Percentiles rank a stretch among this genome's conserved stretches.
Conservation (phyloP, 2,888 invertebrate genomes). For the Diplazon laetatorius region DNA sequence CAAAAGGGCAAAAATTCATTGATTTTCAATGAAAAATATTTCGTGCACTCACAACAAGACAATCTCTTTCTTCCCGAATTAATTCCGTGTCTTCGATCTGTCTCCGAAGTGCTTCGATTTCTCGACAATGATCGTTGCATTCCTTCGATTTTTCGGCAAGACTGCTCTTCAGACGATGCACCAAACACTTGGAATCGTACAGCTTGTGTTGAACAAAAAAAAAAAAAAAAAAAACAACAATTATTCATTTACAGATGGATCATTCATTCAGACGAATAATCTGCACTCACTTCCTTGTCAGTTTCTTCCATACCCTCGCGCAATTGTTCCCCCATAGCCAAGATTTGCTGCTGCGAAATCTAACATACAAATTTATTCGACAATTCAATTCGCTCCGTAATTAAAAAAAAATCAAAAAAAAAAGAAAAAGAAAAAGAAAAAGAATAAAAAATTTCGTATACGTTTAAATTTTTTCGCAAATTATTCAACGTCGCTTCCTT, state of each 20-base stretch:
- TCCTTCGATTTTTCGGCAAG: constrained; percentile 67
- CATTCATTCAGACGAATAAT: not conserved
- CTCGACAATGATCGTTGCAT: constrained; percentile 65
- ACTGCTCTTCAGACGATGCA: constrained; percentile 69
- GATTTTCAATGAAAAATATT: not conserved
- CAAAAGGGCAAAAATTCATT: too few species aligned
- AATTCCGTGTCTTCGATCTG: constrained; percentile 63
- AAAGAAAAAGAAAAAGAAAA: too few species aligned
- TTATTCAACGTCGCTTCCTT: constrained; percentile 67
- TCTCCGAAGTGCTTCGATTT: constrained; percentile 69
- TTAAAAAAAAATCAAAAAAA: too few species aligned
- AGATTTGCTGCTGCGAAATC: constrained; percentile 67
- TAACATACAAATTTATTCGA: too few species aligned
- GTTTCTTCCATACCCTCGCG: constrained; percentile 65
- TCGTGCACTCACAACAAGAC: constrained; percentile 66
- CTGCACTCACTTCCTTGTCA: constrained; percentile 67
- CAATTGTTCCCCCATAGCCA: constrained; percentile 63
- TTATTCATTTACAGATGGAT: not conserved
- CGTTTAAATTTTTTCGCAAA: constrained; percentile 57
- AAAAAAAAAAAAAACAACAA: not conserved
- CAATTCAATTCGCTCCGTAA: too few species aligned
- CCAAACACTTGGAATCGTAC: constrained; percentile 60
- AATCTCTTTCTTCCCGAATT: constrained; percentile 69
- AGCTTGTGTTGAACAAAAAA: constrained; percentile 64
- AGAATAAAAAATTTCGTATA: constrained; percentile 11